Evolutionary conservation across 2,113 vertebrate genomes (phyloP), one percentile per base, ranked within the genome.

Genomic region (Saimiri boliviensis): DNA sequence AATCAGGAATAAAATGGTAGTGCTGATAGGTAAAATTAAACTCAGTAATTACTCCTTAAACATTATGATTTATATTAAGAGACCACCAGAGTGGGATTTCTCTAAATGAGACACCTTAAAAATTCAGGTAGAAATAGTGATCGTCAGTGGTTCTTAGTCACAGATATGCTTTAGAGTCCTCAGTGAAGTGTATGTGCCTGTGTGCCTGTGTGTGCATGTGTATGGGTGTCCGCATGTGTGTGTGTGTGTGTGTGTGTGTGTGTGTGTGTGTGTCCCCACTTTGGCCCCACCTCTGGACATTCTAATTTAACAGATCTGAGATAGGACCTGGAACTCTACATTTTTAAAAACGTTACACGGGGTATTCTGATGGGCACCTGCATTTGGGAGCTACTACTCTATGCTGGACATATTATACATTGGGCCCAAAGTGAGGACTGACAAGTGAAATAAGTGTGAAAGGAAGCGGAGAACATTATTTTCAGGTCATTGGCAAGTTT

Each of bases 1-100:
- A 95, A 94, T 82, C 12, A 92, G 49, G 74, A 91, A 97, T 42
- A 93, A 93, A 96, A 90, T 40, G 80, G 27, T 60, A 42, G 76
- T 92, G 80, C 71, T 95, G 94, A 77, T 19, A 95, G 74, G 32
- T 66, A 89, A 95, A 96, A 96, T 94, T 70, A 76, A 93, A 88
- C 25, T 40, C 17, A 73, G 42, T 73, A 35, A 95, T 94, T 95
- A 95, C 37, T 89, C 35, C 42, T 96, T 87, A 35, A 19, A 74
- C 86, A 63, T 47, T 68, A 40, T 79, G 89, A 91, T 86, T 52
- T 96, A 42, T 68, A 63, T 82, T 83, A 90, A 92, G 40, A 94
- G 66, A 95, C 56, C 35, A 87, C 81, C 40, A 32, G 32, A 47
- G 25, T 49, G 60, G 9, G 49, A 92, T 71, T 95, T 32, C 37